Evolutionary conservation across 2,888 invertebrate genomes (phyloP), one percentile per base, ranked within the genome.

Genomic region (Neuroscelio doddi): DNA sequence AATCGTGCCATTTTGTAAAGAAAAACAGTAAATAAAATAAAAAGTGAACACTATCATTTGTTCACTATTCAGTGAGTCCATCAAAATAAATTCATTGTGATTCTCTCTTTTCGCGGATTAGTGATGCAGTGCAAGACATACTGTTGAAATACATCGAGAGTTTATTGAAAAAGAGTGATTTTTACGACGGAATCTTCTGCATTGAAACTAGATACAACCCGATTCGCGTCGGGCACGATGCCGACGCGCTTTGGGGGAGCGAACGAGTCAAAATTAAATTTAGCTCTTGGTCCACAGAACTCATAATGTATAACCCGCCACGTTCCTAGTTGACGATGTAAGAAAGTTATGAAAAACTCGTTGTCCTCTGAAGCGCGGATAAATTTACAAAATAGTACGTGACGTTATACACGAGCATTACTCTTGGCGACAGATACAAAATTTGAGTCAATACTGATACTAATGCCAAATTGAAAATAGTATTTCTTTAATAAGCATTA

Each of bases 321-420:
- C 58, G 55, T 50, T 51, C 29, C 47, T 47, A 51, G 53, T 53
- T 56, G 51, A 57, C 59, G 59, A 36, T 16, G 29, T 29, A 57
- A 61, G 53, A 57, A 57, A 66, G 57, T 66, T 62, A 66, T 66
- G 65, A 65, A 61, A 65, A 65, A 61, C 52, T 61, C 57, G 62
- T 57, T 46, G 55, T 47, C 45, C 34, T 30, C 44, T 46, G 42
- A 41, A 44, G 56, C 46, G 51, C 53, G 57, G 50, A 62, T 62
- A 57, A 66, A 66, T 66, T 66, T 66, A 58, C 66, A 66, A 62
- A 62, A 66, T 57, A 65, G 32, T 65, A 61, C 56, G 59, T 65
- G 59, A 65, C 52, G 49, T 12, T 36, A 41, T 41, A 24, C 15
- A 41, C 32, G 12, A 14, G 32, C n/a, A 45, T 10, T n/a, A n/a